These are phyloP conservation scores for Plumapathes pennacea DNA, from an alignment of 92 coral and sea anemone species.

Conservation along the genomic window DNA sequence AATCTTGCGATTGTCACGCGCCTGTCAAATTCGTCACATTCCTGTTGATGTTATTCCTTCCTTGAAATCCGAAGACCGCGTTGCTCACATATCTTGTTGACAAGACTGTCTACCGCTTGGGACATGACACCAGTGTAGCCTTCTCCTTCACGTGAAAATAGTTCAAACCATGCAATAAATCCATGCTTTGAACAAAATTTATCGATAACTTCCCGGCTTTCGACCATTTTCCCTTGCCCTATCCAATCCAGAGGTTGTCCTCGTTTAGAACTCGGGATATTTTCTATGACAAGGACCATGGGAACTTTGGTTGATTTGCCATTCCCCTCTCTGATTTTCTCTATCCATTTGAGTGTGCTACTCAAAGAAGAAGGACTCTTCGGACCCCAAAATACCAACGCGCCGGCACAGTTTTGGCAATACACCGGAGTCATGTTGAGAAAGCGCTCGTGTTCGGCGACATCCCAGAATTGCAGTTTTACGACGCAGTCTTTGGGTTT, in stretches of 20 bases:
- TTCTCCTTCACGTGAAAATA: conserved; percentile 69
- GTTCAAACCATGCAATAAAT: conserved; percentile 77
- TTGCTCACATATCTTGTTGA: conserved; percentile 66
- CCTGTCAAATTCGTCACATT: too few species aligned
- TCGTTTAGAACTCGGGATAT: conserved; percentile 79
- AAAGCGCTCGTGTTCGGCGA: conserved; percentile 88
- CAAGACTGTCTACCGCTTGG: conserved; percentile 74
- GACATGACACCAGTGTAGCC: conserved; percentile 79
- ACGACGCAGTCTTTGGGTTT: conserved; percentile 59
- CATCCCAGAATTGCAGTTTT: conserved; percentile 90
- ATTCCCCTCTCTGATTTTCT: conserved; percentile 81
- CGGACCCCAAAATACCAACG: conserved; percentile 90
- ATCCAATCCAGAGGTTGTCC: conserved; percentile 81
- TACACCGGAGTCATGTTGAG: conserved; percentile 80
- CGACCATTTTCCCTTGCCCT: conserved; percentile 75
- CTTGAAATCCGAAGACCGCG: conserved; percentile 12
- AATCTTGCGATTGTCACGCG: too few species aligned
- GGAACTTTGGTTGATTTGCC: conserved; percentile 57
- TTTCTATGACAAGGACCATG: conserved; percentile 82
- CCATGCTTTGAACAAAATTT: conserved; percentile 78
- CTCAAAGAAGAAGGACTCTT: conserved; percentile 84
- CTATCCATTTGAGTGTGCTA: conserved; percentile 78
- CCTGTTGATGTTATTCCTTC: too few species aligned
- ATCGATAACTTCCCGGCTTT: conserved; percentile 61
- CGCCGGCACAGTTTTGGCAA: conserved; percentile 83